A percentile compares a stretch with the other conserved stretches of the same genome.
phyloP scores from a whole-genome alignment of 2,797 vertebrate species.

The Trachurus trachurus region DNA sequence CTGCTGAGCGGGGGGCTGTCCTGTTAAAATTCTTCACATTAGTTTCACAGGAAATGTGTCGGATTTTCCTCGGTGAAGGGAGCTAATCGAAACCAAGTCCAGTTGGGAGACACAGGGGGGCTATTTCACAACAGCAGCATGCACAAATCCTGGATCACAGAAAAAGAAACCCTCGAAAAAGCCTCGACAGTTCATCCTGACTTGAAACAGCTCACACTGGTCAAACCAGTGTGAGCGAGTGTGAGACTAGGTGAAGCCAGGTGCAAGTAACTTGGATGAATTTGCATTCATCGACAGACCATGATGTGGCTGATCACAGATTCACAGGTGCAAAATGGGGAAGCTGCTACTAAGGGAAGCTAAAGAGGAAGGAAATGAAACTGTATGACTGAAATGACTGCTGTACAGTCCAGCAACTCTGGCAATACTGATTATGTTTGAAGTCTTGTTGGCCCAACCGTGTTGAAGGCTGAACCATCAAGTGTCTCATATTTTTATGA shows the following conservation, averaged over 20 bases:
- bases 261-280: no score
- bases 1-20: slow-evolving; percentile 11
- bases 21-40: slow-evolving; percentile 19
- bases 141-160: neutral
- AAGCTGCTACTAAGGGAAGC: no score
- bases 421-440: neutral
- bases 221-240: no score
- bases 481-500: neutral
- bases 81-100: slow-evolving; percentile 14
- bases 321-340: no score
- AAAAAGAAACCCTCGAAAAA: no score
- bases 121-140: neutral
- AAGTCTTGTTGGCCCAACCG: neutral
- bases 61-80: neutral
- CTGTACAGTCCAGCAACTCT: neutral
- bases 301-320: no score
- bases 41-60: slow-evolving; percentile 15
- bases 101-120: neutral
- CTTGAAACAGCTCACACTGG: no score
- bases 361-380: no score
- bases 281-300: no score
- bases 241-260: no score
- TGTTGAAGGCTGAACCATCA: neutral
- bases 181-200: neutral
- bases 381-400: no score